Conservation (phyloP, 2,797 vertebrate genomes). For the Centroberyx gerrardi region DNA sequence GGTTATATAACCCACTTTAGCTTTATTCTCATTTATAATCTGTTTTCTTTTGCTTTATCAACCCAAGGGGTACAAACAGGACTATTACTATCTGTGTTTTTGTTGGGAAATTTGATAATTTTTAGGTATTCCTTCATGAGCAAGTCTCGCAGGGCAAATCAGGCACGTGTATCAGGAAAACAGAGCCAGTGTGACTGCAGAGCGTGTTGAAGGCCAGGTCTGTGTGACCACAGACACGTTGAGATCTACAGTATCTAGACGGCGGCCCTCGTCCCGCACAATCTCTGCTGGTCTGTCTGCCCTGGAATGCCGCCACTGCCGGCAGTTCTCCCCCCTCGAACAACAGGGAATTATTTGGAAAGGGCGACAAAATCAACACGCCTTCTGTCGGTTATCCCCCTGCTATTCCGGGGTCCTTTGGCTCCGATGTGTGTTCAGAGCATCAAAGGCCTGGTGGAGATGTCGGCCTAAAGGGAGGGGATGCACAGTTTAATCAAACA, state of each 20-base stretch:
- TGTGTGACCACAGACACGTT: conserved; percentile 70
- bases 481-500: conserved; percentile 77
- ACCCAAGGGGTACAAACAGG: conserved; percentile 8
- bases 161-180: conserved; percentile 7
- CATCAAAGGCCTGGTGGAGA: conserved; percentile 68
- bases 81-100: not conserved
- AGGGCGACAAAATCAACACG: conserved; percentile 76
- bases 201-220: conserved; percentile 66
- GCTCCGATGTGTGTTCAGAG: conserved; percentile 66
- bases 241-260: conserved; percentile 59
- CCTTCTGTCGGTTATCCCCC: conserved; percentile 77
- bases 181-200: conserved; percentile 35
- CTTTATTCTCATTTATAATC: not conserved
- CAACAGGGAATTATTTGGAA: conserved; percentile 78
- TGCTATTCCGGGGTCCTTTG: conserved; percentile 74
- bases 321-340: conserved; percentile 66
- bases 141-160: not conserved
- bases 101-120: no score
- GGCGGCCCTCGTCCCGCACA: conserved; percentile 58
- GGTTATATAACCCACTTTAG: no score
- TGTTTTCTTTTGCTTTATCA: not conserved
- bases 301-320: conserved; percentile 74
- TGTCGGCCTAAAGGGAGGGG: conserved; percentile 62
- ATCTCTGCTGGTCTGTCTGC: conserved; percentile 65
- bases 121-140: no score